Conservation (phyloP, 1,140 invertebrate genomes). For the Spodoptera frugiperda region DNA sequence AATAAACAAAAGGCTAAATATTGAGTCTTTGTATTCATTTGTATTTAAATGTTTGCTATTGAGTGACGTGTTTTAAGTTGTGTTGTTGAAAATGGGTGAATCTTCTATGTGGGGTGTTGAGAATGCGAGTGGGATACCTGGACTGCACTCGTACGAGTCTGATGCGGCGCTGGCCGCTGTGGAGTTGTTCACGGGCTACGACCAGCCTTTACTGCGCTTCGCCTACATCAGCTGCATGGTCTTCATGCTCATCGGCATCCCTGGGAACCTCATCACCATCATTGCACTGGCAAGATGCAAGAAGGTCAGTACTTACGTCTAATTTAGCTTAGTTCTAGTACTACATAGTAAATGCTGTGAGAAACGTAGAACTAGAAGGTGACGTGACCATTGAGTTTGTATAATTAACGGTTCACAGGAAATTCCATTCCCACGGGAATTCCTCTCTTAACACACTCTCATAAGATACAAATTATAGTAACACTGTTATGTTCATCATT, state of each 20-base stretch:
- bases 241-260: slow-evolving; percentile 93
- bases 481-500: too few relatives aligned
- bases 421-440: too few relatives aligned
- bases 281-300: slow-evolving; percentile 91
- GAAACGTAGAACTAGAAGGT: too few relatives aligned
- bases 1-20: slow-evolving; percentile 41
- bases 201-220: slow-evolving; percentile 88
- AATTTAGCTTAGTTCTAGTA: too few relatives aligned
- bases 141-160: slow-evolving; percentile 54
- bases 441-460: too few relatives aligned
- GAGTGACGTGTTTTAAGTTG: slow-evolving; percentile 51
- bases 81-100: slow-evolving; percentile 60
- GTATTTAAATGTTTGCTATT: slow-evolving; percentile 47
- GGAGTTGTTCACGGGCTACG: slow-evolving; percentile 90
- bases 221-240: slow-evolving; percentile 90
- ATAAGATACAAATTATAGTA: too few relatives aligned
- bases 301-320: slow-evolving; percentile 87
- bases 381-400: too few relatives aligned
- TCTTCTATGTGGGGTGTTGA: slow-evolving; percentile 50
- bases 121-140: slow-evolving; percentile 56
- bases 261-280: slow-evolving; percentile 93
- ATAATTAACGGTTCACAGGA: too few relatives aligned
- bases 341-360: too few relatives aligned
- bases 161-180: slow-evolving; percentile 69
- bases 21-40: slow-evolving; percentile 52